phyloP scores from a whole-genome alignment of 2,797 vertebrate genomes.

The Otolemur crassicaudatus region DNA sequence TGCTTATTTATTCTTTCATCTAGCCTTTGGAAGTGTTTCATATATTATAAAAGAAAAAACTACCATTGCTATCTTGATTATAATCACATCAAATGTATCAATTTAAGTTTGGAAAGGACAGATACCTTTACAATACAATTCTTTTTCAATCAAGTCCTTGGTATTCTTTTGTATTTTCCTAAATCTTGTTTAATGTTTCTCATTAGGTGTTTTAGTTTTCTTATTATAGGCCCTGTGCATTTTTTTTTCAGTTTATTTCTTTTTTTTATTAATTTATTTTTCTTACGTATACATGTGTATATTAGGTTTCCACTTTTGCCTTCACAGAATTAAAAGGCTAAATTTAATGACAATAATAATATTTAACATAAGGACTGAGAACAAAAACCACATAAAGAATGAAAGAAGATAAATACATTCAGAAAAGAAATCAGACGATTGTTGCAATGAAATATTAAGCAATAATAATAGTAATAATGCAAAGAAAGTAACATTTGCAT shows the following conservation, averaged over 20 bases:
- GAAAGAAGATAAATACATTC: too few species aligned
- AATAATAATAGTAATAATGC: too few species aligned
- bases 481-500: too few species aligned
- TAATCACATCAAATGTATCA: neutral
- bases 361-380: too few species aligned
- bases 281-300: too few species aligned
- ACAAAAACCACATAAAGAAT: too few species aligned
- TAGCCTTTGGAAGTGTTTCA: neutral
- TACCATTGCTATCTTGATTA: neutral
- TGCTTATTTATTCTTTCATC: neutral
- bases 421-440: too few species aligned
- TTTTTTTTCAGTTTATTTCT: neutral
- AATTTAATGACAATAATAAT: too few species aligned
- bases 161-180: neutral
- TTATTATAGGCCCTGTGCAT: neutral
- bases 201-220: neutral
- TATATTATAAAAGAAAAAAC: slow-evolving; percentile 10
- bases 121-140: slow-evolving; percentile 1
- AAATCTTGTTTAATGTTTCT: neutral
- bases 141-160: neutral
- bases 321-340: too few species aligned
- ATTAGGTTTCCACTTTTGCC: too few species aligned
- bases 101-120: neutral
- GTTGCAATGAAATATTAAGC: too few species aligned
- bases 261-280: too few species aligned